Evolutionary conservation across 2,113 vertebrate species (phyloP).

Genomic region (Labrus mixtus): DNA sequence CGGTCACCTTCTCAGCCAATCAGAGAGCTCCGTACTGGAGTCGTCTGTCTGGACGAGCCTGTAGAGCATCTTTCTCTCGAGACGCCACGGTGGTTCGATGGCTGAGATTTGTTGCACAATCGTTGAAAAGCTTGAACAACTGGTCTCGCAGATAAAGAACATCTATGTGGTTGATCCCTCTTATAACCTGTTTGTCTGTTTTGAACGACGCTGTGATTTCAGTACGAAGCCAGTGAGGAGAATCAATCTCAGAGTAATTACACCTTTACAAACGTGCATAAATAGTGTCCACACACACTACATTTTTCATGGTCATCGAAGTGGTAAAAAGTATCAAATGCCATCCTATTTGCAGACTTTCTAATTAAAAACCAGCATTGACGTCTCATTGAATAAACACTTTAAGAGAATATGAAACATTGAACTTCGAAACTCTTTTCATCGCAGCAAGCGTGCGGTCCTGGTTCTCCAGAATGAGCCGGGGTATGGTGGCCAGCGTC

Average conservation of each 20-base stretch:
- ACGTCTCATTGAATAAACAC: background rate
- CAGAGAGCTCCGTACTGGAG: slow-evolving; percentile 32
- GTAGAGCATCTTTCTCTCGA: slow-evolving; percentile 75
- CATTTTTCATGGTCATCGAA: no score
- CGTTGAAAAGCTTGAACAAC: slow-evolving; percentile 68
- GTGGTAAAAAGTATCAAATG: background rate
- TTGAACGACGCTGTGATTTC: slow-evolving; percentile 51
- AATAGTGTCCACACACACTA: background rate
- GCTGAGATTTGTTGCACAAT: slow-evolving; percentile 84
- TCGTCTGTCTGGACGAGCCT: slow-evolving; percentile 78
- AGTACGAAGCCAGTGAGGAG: background rate
- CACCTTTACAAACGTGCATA: background rate
- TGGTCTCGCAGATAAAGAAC: slow-evolving; percentile 60
- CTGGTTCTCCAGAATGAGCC: slow-evolving; percentile 97
- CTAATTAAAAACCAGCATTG: background rate
- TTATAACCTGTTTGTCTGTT: slow-evolving; percentile 63
- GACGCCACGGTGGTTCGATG: slow-evolving; percentile 38
- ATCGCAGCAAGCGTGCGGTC: slow-evolving; percentile 93
- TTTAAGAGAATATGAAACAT: no score
- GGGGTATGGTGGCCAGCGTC: slow-evolving; percentile 90
- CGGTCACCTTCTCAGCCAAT: slow-evolving; percentile 59
- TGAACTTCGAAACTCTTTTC: background rate
- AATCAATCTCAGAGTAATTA: background rate
- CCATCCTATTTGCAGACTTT: background rate
- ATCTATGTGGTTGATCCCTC: slow-evolving; percentile 28